A percentile compares a stretch with the other conserved stretches of the same genome.
These are phyloP conservation scores for Sebastes fasciatus DNA, from an alignment of 2,113 vertebrate species.

Conservation along the genomic window DNA sequence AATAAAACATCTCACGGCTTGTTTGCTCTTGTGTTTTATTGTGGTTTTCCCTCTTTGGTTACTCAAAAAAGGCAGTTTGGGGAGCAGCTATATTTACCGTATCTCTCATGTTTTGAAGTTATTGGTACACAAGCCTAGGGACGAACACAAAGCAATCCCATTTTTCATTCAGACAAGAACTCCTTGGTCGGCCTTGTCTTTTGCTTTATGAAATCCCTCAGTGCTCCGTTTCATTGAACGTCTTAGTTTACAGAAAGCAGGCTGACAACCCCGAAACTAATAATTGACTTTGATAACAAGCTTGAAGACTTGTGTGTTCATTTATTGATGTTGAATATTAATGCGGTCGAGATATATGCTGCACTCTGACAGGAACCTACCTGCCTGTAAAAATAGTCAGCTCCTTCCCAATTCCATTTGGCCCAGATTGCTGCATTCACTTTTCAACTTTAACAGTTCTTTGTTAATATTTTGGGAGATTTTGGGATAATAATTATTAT, in stretches of 20 bases:
- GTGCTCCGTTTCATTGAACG: conserved; percentile 67
- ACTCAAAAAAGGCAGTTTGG: conserved; percentile 61
- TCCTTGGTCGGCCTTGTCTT: conserved; percentile 64
- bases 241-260: conserved; percentile 64
- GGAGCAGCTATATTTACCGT: conserved; percentile 74
- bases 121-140: conserved; percentile 77
- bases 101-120: conserved; percentile 76
- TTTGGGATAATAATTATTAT: not conserved
- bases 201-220: conserved; percentile 70
- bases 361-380: conserved; percentile 8
- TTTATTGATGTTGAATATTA: conserved; percentile 53
- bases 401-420: not conserved
- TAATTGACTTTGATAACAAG: conserved; percentile 69
- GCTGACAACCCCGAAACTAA: conserved; percentile 54
- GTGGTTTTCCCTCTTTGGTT: conserved; percentile 50
- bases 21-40: conserved; percentile 47
- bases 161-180: conserved; percentile 78
- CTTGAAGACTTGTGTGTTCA: conserved; percentile 42
- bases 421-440: not conserved
- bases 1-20: conserved; percentile 73
- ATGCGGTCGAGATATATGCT: conserved; percentile 28
- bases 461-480: conserved; percentile 1
- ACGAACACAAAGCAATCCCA: conserved; percentile 74
- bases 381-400: conserved; percentile 17
- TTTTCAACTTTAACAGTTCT: not conserved